Evolutionary conservation across 2,888 invertebrate genomes (phyloP).

Genomic region (Panzeria rudis): DNA sequence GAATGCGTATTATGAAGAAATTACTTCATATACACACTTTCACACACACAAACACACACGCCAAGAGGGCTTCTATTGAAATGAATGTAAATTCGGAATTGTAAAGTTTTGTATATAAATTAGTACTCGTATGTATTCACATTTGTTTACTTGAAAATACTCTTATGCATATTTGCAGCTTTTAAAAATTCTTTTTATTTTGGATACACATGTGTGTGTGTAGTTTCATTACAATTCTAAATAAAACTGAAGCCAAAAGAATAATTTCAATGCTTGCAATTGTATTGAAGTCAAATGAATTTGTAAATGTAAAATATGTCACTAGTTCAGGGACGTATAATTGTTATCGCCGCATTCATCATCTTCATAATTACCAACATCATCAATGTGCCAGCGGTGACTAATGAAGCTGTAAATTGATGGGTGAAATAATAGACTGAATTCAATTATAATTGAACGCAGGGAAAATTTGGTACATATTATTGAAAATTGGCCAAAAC

Average conservation of each 20-base stretch:
- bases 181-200: constrained; percentile 38
- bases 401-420: constrained; percentile 21
- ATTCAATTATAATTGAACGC: neutral
- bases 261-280: constrained; percentile 43
- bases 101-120: constrained; percentile 26
- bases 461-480: neutral
- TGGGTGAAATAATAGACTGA: neutral
- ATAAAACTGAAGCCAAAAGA: constrained; percentile 26
- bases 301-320: constrained; percentile 59
- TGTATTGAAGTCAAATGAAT: constrained; percentile 26
- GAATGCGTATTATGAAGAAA: constrained; percentile 57
- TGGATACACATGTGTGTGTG: neutral
- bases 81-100: constrained; percentile 1
- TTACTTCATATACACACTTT: constrained; percentile 20
- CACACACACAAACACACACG: neutral
- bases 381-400: neutral
- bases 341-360: constrained; percentile 33
- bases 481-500: too few relatives aligned
- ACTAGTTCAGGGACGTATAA: constrained; percentile 66
- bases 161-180: constrained; percentile 25
- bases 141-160: constrained; percentile 28
- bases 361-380: constrained; percentile 15
- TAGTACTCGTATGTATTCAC: constrained; percentile 29
- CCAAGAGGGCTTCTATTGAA: neutral
- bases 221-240: constrained; percentile 29